Base-by-base conservation (phyloP, 2,888 invertebrate genomes). In the Xanthostigma xanthostigma region DNA sequence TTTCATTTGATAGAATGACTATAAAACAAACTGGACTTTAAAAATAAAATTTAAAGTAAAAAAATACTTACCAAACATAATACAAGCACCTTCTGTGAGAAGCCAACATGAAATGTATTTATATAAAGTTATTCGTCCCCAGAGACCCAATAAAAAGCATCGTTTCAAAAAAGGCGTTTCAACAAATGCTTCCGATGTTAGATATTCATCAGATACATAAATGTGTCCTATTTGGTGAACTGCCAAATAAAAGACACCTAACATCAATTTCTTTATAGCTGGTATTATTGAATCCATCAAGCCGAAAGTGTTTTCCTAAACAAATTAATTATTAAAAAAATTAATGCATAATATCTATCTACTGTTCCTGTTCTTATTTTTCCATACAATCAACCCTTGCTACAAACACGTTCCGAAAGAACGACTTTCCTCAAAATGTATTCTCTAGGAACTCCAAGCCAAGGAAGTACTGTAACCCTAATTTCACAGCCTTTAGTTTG, bases 91-190 rank as follows among this genome's bases (percentile, higher is more conserved):
- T 74, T 91, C 91, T 3, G 90, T 80, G 14, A 97, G 71, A 41
- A 96, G 71, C 96, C 96, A 97, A 62, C 87, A 88, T 1, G 89
- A 84, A 45, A 95, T 85, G 62, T 97, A 97, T 64, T 94, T 94
- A 66, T 90, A 91, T 5, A 96, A 69, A 11, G 80, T 78, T 49
- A 85, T 75, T 62, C 90, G 83, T 0, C 86, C 92, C 90, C 92
- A 95, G 1, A 90, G 58, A 1, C 87, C 88, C 53, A 89, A 65
- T 49, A 84, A 67, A 13, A 84, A 61, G 52, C 82, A 76, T 48
- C 79, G 75, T 56, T 72, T 74, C 9, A 79, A 58, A 49, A 82
- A 73, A 1, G 70, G 65, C 2, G 66, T 61, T 1, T 75, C 62
- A 13, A 62, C 64, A 58, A 76, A 87, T 9, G 78, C 77, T 2